Base-by-base conservation (phyloP, 2,888 invertebrate species). In the Cataglyphis livida region DNA sequence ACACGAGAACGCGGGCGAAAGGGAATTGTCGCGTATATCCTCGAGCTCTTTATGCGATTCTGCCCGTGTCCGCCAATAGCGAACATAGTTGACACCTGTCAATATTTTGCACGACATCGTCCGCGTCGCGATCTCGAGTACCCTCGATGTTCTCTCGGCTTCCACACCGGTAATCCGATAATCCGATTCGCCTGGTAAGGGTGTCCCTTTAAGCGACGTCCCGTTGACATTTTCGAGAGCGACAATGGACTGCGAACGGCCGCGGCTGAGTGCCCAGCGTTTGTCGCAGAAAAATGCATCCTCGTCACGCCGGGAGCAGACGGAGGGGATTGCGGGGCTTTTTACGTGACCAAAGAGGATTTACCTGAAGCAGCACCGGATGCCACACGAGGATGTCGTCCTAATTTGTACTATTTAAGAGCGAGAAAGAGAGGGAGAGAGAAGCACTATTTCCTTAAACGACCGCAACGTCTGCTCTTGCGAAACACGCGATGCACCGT, bases 181-280 rank as follows among this genome's bases (percentile, higher is more conserved):
- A 94, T 94, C 94, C 93, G 94, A 94, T 94, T 94, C 92, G 89
- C 85, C 84, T 90, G 84, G 89, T 82, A 84, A 92, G 87, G 88
- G 91, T 89, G 85, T 90, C 91, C 90, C 90, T 91, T 91, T 88
- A 89, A 91, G 89, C 89, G 89, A 87, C 90, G 88, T 83, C 90
- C 90, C 92, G 92, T 91, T 93, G 94, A 94, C 94, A 93, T 92
- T 92, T 88, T 92, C 91, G 84, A 91, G 90, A 85, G 87, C 87
- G 88, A 94, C 94, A 94, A 94, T 94, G 81, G 92, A 86, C 90
- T 87, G 90, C 85, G 85, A 87, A 88, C 85, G 82, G 86, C 78
- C 85, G 85, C 83, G 65, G 73, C 78, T 70, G 87, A 86, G 85
- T 84, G 70, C 66, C 44, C 44, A 57, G 44, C 65, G 82, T 71